These are phyloP conservation scores for Tenualosa thibaudeaui DNA, from an alignment of 2,797 vertebrate genomes.

Conservation along the genomic window DNA sequence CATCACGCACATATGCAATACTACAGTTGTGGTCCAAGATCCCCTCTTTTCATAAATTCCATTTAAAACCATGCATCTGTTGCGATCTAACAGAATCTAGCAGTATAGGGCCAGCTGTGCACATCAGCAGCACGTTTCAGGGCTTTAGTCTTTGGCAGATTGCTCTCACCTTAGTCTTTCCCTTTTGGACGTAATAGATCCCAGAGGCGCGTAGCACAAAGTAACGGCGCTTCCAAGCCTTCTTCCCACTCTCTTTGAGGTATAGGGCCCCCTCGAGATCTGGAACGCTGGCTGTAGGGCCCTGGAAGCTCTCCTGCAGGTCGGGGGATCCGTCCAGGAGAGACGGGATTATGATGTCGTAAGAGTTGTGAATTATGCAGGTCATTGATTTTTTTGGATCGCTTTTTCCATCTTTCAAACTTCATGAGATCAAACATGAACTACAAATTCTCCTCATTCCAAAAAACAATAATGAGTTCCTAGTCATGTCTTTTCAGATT, in stretches of 20 bases:
- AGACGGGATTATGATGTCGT: not conserved
- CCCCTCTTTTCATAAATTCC: not conserved
- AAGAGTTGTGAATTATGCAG: not conserved
- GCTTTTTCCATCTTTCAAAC: not conserved
- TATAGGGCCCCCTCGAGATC: constrained; percentile 85
- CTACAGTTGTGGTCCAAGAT: constrained; percentile 1
- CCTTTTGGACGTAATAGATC: constrained; percentile 92
- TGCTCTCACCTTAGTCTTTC: constrained; percentile 88
- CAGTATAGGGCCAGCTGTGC: not conserved
- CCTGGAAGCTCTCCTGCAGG: constrained; percentile 85
- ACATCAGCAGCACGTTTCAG: not conserved
- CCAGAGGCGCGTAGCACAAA: constrained; percentile 90
- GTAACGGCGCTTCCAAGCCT: constrained; percentile 88
- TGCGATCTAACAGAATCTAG: not conserved
- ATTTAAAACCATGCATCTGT: not conserved
- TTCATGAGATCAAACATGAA: not conserved
- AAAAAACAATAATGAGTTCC: not conserved
- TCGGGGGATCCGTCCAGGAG: not conserved
- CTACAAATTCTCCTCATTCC: not conserved
- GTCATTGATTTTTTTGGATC: not conserved
- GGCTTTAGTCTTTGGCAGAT: not conserved
- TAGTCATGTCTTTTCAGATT: not conserved
- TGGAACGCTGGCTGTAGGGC: constrained; percentile 81
- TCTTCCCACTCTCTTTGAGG: constrained; percentile 90
- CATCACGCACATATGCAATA: not conserved